Evolutionary conservation across 2,888 invertebrate species (phyloP), one percentile per base, ranked within the genome.

Genomic region (Eutolmus rufibarbis): DNA sequence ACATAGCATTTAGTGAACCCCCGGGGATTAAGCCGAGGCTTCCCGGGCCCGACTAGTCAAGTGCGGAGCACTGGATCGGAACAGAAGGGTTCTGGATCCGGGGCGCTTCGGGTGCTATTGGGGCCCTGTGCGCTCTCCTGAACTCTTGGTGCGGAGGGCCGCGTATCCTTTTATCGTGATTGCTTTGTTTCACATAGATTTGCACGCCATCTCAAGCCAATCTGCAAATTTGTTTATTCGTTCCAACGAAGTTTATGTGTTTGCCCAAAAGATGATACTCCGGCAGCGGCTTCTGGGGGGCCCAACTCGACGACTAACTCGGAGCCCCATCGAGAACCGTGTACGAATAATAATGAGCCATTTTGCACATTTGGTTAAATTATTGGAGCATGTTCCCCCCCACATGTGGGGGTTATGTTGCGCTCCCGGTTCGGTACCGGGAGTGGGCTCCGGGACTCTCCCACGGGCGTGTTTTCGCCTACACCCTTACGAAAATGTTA

Each of bases 301-400:
- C 76, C 74, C 82, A 51, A 74, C 51, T 74, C 19, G 14, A 77
- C 79, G 82, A 76, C 46, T 81, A 51, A 82, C 40, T 57, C 74
- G 56, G 88, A 87, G 86, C 87, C 86, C 87, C 87, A 84, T 86
- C 66, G 87, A 88, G 87, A 85, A 88, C 88, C 87, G 87, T 87
- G 87, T 88, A 87, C 87, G 88, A 88, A 88, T 88, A 88, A 88
- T 88, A 88, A 88, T 88, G 88, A 88, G 87, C 88, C 87, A 88
- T 87, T 88, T 88, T 88, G 88, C 88, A 88, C 88, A 88, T 88
- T 88, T 88, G 88, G 88, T 87, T 88, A 88, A 88, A 88, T 88
- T 87, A 88, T 87, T 87, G 87, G 76, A 87, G 87, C 88, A 88
- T 88, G 88, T 88, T 78, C 76, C 77, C 77, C 77, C 81, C 57